phyloP scores from a whole-genome alignment of 2,888 invertebrate species.

The Zaprionus lineosus region DNA sequence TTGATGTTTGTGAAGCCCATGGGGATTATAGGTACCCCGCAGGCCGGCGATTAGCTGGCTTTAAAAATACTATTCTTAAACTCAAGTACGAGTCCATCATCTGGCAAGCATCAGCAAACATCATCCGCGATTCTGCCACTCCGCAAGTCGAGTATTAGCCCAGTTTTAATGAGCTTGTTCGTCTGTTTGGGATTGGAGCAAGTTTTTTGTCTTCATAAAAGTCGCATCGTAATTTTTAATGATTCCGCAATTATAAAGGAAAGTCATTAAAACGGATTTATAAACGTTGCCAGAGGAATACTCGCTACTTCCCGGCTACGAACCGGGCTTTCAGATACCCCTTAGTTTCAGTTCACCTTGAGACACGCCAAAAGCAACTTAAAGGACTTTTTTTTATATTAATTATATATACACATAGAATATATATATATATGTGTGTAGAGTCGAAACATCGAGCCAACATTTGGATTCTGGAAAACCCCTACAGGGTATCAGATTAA shows the following conservation, averaged over 20 bases:
- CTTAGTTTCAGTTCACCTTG: not conserved
- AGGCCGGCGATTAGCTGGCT: too few species aligned
- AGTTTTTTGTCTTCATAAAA: conserved; percentile 25
- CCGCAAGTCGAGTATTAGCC: too few species aligned
- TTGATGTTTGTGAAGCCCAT: too few species aligned
- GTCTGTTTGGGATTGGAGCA: conserved; percentile 11
- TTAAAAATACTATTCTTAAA: too few species aligned
- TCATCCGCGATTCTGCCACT: too few species aligned
- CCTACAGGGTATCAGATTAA: conserved; percentile 7
- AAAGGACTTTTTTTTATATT: too few species aligned
- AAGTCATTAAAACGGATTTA: conserved; percentile 10
- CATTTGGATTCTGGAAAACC: not conserved
- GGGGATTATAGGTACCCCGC: too few species aligned
- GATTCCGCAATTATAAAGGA: conserved; percentile 25
- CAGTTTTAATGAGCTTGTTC: conserved; percentile 21
- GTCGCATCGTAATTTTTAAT: conserved; percentile 23
- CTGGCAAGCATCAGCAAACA: too few species aligned
- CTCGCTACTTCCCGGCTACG: too few species aligned
- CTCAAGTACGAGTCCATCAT: too few species aligned
- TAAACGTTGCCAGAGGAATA: conserved; percentile 15
- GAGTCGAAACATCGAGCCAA: not conserved
- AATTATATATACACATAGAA: too few species aligned
- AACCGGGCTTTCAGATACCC: conserved; percentile 1
- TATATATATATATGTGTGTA: not conserved
- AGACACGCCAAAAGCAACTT: not conserved